Percentiles rank a stretch among this genome's conserved stretches.
phyloP scores from a whole-genome alignment of 2,113 vertebrate species.

The Crotalus tigris region DNA sequence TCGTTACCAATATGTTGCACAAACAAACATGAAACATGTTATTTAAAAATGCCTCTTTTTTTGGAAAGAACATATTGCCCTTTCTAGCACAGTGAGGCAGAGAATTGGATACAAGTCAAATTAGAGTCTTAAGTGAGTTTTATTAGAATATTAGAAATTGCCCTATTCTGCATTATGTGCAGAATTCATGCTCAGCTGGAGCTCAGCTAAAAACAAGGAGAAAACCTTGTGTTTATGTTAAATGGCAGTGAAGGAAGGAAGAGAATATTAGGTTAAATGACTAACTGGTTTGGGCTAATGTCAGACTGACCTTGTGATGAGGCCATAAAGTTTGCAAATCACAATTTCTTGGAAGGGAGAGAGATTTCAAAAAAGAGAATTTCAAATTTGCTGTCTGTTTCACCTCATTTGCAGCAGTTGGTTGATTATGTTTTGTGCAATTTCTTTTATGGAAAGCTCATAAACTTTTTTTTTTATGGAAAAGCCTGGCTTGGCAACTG shows the following conservation, averaged over 20 bases:
- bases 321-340: neutral
- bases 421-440: neutral
- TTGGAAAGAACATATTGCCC: neutral
- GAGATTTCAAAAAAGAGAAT: neutral
- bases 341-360: neutral
- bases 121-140: neutral
- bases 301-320: neutral
- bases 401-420: neutral
- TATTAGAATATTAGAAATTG: neutral
- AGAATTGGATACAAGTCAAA: neutral
- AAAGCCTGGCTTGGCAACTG: neutral
- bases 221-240: neutral
- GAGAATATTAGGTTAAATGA: neutral
- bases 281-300: neutral
- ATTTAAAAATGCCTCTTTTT: neutral
- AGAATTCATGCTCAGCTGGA: neutral
- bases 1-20: neutral
- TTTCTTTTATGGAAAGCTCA: neutral
- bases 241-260: neutral
- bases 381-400: neutral
- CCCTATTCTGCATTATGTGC: neutral
- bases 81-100: neutral
- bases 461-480: neutral
- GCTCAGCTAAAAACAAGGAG: neutral
- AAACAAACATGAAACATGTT: neutral